Evolutionary conservation across 2,797 vertebrate species (phyloP).

Genomic region (Acanthurus lineatus): DNA sequence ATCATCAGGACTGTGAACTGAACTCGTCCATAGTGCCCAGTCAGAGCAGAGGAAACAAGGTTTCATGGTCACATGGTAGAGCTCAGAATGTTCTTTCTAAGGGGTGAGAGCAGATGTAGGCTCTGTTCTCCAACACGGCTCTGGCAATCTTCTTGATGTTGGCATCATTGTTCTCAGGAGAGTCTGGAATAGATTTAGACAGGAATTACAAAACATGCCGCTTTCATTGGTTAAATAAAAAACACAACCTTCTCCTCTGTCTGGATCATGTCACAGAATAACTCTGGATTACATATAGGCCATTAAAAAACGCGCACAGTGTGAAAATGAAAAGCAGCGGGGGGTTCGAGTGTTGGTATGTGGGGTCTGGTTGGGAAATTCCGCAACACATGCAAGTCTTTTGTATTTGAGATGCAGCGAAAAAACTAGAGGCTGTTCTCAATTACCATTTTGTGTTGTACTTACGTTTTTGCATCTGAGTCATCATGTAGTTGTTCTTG

Average conservation of each 20-base stretch:
- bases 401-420: constrained; percentile 63
- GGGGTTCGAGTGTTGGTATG: constrained; percentile 59
- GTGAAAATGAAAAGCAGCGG: constrained; percentile 55
- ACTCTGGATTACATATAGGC: constrained; percentile 14
- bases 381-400: constrained; percentile 75
- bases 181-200: constrained; percentile 81
- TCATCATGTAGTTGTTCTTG: constrained; percentile 91
- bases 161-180: constrained; percentile 92
- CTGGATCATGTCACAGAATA: constrained; percentile 26
- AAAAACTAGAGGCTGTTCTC: constrained; percentile 68
- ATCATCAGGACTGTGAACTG: not conserved
- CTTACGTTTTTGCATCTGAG: constrained; percentile 92
- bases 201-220: constrained; percentile 20
- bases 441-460: constrained; percentile 74
- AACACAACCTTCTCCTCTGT: constrained; percentile 23
- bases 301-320: constrained; percentile 37
- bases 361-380: constrained; percentile 60
- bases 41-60: constrained; percentile 14
- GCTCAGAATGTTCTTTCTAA: constrained; percentile 90
- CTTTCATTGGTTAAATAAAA: constrained; percentile 27
- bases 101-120: constrained; percentile 91
- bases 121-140: constrained; percentile 88
- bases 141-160: constrained; percentile 92
- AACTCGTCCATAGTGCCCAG: not conserved
- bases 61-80: too few species aligned